Evolutionary conservation across 2,797 vertebrate genomes (phyloP).

Genomic region (Anas flavirostris): DNA sequence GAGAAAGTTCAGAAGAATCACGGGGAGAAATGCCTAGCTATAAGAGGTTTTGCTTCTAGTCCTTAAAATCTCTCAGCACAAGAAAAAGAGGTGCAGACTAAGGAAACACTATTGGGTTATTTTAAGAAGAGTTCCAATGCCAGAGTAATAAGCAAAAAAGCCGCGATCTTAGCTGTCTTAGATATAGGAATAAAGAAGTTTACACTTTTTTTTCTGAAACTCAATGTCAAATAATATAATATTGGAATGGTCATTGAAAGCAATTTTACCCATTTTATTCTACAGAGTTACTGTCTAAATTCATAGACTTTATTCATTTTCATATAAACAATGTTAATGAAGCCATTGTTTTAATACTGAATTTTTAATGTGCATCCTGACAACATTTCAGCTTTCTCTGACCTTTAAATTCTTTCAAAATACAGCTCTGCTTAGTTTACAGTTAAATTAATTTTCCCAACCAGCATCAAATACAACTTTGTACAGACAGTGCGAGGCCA

Average conservation of each 20-base stretch:
- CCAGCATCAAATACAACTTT: conserved; percentile 22
- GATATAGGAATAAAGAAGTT: not conserved
- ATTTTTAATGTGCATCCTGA: conserved; percentile 47
- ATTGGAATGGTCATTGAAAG: not conserved
- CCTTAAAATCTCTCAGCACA: not conserved
- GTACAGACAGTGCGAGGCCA: not conserved
- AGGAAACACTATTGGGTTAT: not conserved
- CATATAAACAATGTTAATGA: conserved; percentile 34
- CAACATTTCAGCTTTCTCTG: conserved; percentile 50
- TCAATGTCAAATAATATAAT: not conserved
- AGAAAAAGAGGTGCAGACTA: not conserved
- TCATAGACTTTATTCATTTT: conserved; percentile 46
- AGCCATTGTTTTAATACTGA: conserved; percentile 46
- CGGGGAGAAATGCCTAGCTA: not conserved
- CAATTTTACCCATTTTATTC: conserved; percentile 27
- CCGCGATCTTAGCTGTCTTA: not conserved
- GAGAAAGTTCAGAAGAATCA: not conserved
- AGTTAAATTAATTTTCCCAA: conserved; percentile 47
- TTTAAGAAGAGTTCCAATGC: not conserved
- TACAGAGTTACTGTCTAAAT: conserved; percentile 32
- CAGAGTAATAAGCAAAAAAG: not conserved
- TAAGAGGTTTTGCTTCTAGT: not conserved
- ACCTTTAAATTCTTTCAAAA: conserved; percentile 47
- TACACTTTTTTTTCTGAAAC: not conserved
- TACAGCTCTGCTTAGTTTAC: conserved; percentile 2